A percentile compares a stretch with the other conserved stretches of the same genome.
phyloP scores from a whole-genome alignment of 2,888 invertebrate genomes.

The Cosmorhoe ocellata region DNA sequence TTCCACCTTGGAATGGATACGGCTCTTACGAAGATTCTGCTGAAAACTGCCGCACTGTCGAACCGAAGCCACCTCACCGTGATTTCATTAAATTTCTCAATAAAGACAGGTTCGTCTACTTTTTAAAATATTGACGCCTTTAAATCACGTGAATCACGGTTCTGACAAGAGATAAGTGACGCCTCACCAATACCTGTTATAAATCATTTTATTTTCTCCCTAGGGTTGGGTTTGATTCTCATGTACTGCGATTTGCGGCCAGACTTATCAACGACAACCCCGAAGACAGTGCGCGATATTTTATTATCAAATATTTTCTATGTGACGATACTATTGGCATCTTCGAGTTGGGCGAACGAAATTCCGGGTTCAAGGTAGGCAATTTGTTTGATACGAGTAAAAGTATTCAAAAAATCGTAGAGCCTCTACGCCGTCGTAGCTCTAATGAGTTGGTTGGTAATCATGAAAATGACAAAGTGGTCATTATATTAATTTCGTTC shows the following conservation, averaged over 20 bases:
- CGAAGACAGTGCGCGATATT: conserved; percentile 85
- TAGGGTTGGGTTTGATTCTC: conserved; percentile 88
- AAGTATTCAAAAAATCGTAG: no score
- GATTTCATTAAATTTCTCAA: conserved; percentile 91
- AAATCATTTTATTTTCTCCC: no score
- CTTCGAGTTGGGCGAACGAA: conserved; percentile 88
- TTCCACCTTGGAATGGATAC: conserved; percentile 96
- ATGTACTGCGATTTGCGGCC: conserved; percentile 90
- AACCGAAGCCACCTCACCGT: conserved; percentile 88
- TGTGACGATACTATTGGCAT: conserved; percentile 93
- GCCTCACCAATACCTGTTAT: no score
- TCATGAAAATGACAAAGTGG: no score
- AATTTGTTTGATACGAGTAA: no score
- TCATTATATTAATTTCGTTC: no score
- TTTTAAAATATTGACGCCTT: neutral
- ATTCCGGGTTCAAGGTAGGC: conserved; percentile 84
- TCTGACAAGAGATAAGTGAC: no score
- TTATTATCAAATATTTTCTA: conserved; percentile 91
- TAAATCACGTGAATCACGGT: no score
- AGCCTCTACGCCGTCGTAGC: no score
- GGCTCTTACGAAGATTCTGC: conserved; percentile 95
- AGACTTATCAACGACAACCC: conserved; percentile 88
- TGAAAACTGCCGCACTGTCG: conserved; percentile 91
- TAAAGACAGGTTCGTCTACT: conserved; percentile 86
- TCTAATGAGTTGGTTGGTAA: no score